phyloP scores from a whole-genome alignment of 2,113 vertebrate species.

The Dicerorhinus sumatrensis region DNA sequence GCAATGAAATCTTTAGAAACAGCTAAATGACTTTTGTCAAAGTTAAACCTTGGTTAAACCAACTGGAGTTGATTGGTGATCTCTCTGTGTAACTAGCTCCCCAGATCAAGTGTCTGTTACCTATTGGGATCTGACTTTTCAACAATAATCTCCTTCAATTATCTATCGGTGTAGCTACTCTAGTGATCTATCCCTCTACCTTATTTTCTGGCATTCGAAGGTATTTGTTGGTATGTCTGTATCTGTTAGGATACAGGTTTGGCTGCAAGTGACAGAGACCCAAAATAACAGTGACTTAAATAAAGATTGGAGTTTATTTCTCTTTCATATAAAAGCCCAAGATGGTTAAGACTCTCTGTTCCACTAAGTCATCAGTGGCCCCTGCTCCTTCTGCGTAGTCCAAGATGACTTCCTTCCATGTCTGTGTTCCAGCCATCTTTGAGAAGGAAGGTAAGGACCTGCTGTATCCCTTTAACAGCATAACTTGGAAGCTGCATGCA shows the following conservation, averaged over 20 bases:
- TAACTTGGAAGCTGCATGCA: background rate
- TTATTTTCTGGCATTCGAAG: constrained; percentile 10
- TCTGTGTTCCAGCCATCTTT: background rate
- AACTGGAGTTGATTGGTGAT: background rate
- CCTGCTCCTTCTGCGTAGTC: background rate
- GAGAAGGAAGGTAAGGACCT: background rate
- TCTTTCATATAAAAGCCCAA: background rate
- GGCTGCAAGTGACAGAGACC: background rate
- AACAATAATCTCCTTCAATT: background rate
- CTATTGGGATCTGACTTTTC: background rate
- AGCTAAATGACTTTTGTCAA: constrained; percentile 63
- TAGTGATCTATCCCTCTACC: background rate
- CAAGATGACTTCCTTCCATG: background rate
- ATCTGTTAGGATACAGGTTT: background rate
- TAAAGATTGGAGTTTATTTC: background rate
- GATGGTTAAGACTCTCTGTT: background rate
- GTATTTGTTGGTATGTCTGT: background rate
- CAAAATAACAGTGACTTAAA: background rate
- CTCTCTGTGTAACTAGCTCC: background rate
- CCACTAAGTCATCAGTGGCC: background rate
- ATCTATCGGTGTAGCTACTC: background rate
- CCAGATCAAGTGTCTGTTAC: background rate
- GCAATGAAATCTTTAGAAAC: constrained; percentile 71
- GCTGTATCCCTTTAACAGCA: background rate
- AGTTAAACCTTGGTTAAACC: constrained; percentile 17